Conservation (phyloP, 1,140 invertebrate genomes). For the Macrotrachela quadricornifera region DNA sequence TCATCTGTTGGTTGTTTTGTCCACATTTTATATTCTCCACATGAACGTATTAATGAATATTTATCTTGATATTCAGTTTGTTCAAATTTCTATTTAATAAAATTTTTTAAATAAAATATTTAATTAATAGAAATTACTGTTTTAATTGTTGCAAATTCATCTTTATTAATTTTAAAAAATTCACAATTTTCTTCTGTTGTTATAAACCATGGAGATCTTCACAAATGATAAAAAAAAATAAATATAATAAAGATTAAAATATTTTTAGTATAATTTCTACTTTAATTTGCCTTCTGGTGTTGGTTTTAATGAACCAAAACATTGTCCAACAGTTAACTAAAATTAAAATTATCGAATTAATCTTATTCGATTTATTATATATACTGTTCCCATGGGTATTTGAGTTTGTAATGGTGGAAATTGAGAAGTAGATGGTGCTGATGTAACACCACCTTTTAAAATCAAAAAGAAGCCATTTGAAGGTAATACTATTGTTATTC, state of each 20-base stretch:
- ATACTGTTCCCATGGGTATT: too few relatives aligned
- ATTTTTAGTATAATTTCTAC: conserved; percentile 13
- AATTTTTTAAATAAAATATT: too few relatives aligned
- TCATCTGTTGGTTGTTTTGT: conserved; percentile 21
- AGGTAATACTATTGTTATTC: neutral
- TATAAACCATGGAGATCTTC: conserved; percentile 19
- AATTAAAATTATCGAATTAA: neutral
- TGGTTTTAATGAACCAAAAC: conserved; percentile 22
- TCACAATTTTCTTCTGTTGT: conserved; percentile 22
- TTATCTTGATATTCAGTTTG: conserved; percentile 24
- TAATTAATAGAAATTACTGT: conserved; percentile 13
- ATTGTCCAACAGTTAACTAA: conserved; percentile 20
- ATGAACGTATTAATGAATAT: conserved; percentile 20
- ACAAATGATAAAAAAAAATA: conserved; percentile 9
- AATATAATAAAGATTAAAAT: neutral
- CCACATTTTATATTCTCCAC: conserved; percentile 23
- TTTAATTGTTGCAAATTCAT: conserved; percentile 20
- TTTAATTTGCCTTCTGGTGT: conserved; percentile 16
- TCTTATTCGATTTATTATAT: too few relatives aligned
- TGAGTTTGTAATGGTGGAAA: too few relatives aligned
- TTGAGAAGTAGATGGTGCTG: too few relatives aligned
- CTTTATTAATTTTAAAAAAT: conserved; percentile 21
- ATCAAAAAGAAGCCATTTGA: neutral
- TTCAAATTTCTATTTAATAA: conserved; percentile 19
- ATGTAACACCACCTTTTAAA: too few relatives aligned